Evolutionary conservation across 53 echinoderm and acorn worm genomes (phyloP).

Genomic region (Actinopyga echinites): DNA sequence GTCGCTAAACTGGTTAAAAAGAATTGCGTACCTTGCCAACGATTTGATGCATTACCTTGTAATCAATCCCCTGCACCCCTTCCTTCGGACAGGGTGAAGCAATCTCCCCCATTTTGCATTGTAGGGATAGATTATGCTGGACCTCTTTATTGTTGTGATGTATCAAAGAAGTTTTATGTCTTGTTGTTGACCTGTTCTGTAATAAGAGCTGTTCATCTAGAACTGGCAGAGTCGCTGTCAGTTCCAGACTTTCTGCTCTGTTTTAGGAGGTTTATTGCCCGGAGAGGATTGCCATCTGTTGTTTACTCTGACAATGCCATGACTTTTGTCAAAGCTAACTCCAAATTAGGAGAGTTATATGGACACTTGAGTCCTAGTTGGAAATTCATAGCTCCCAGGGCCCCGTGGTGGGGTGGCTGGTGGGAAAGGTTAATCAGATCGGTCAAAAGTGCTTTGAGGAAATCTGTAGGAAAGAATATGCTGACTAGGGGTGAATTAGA

Average conservation of each 20-base stretch:
- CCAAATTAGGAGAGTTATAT: background rate
- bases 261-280: slow-evolving; percentile 13
- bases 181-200: slow-evolving; percentile 30
- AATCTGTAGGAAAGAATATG: slow-evolving; percentile 16
- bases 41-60: slow-evolving; percentile 21
- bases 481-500: slow-evolving; percentile 21
- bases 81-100: background rate
- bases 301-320: slow-evolving; percentile 29
- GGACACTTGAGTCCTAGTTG: background rate
- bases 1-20: background rate
- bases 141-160: background rate
- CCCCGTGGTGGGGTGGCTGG: too few species aligned
- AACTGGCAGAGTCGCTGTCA: slow-evolving; percentile 18
- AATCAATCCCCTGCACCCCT: slow-evolving; percentile 22
- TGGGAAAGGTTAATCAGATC: background rate
- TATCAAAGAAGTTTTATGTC: background rate
- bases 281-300: slow-evolving; percentile 16
- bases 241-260: background rate
- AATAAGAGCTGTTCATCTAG: slow-evolving; percentile 31
- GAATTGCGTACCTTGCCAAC: slow-evolving; percentile 10
- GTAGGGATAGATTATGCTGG: slow-evolving; percentile 4
- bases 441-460: slow-evolving; percentile 1
- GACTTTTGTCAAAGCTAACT: slow-evolving; percentile 2
- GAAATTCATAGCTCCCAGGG: slow-evolving; percentile 21
- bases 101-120: background rate